Evolutionary conservation across 1,140 invertebrate species (phyloP).

Genomic region (Drosophila murphyi): DNA sequence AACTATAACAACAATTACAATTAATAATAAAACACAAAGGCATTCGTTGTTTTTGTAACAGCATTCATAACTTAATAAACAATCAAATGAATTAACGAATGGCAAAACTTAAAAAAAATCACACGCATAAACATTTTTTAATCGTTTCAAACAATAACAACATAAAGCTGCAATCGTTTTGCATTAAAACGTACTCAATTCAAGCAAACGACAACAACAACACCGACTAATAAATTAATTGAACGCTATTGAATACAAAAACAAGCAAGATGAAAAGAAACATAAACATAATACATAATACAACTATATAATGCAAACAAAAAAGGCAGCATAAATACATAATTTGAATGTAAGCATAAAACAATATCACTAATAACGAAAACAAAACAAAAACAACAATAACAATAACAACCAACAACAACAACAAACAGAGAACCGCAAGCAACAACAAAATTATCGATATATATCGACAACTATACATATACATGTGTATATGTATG

Average conservation of each 20-base stretch:
- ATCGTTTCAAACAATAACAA: slow-evolving; percentile 43
- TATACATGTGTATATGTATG: slow-evolving; percentile 33
- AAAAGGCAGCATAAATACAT: slow-evolving; percentile 41
- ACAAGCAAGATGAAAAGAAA: slow-evolving; percentile 31
- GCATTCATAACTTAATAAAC: slow-evolving; percentile 16
- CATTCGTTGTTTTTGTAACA: slow-evolving; percentile 40
- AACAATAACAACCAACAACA: slow-evolving; percentile 15
- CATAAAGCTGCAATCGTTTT: slow-evolving; percentile 67
- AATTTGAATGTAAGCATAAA: slow-evolving; percentile 60
- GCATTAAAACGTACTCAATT: slow-evolving; percentile 57
- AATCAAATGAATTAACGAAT: slow-evolving; percentile 42
- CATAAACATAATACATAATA: slow-evolving; percentile 5
- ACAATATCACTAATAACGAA: slow-evolving; percentile 26
- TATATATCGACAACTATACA: slow-evolving; percentile 9
- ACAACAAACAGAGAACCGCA: slow-evolving; percentile 23
- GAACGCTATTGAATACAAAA: slow-evolving; percentile 57
- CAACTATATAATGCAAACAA: slow-evolving; percentile 12
- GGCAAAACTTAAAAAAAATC: slow-evolving; percentile 3
- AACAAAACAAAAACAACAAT: slow-evolving; percentile 40
- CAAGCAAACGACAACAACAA: slow-evolving; percentile 36
- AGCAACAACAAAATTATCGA: slow-evolving; percentile 40
- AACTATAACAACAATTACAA: slow-evolving; percentile 50
- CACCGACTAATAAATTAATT: slow-evolving; percentile 47
- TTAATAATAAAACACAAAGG: slow-evolving; percentile 30
- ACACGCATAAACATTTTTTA: slow-evolving; percentile 59